Evolutionary conservation across 1,140 invertebrate genomes (phyloP).

Genomic region (Achatina immaculata): DNA sequence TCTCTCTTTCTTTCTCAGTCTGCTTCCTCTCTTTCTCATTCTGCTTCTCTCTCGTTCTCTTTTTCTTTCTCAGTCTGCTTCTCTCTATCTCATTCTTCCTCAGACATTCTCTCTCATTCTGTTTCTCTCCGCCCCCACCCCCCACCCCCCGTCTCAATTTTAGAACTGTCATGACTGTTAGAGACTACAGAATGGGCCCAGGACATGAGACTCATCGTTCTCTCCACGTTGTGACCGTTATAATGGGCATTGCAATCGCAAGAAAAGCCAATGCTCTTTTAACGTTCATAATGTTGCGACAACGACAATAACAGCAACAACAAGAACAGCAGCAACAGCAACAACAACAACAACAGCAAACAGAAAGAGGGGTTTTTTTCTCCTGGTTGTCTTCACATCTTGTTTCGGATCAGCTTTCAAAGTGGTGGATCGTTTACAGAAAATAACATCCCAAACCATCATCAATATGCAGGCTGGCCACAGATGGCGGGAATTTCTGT

Average conservation of each 20-base stretch:
- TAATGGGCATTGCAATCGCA: conserved; percentile 23
- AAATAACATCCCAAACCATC: not conserved
- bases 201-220: not conserved
- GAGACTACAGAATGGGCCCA: too few relatives aligned
- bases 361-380: not conserved
- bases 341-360: not conserved
- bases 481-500: not conserved
- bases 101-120: too few relatives aligned
- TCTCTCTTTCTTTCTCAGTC: too few relatives aligned
- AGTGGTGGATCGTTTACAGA: not conserved
- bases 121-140: too few relatives aligned
- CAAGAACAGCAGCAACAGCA: not conserved
- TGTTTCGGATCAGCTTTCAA: conserved; percentile 1
- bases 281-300: conserved; percentile 32
- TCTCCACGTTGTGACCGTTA: conserved; percentile 16
- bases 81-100: too few relatives aligned
- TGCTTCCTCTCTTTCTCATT: too few relatives aligned
- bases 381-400: not conserved
- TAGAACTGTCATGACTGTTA: too few relatives aligned
- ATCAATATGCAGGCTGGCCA: conserved; percentile 24
- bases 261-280: conserved; percentile 25
- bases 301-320: not conserved
- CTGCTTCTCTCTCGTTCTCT: too few relatives aligned
- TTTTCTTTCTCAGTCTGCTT: too few relatives aligned
- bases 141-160: too few relatives aligned